Conservation (phyloP, 2,888 invertebrate species). For the Romanomermis culicivorax region DNA sequence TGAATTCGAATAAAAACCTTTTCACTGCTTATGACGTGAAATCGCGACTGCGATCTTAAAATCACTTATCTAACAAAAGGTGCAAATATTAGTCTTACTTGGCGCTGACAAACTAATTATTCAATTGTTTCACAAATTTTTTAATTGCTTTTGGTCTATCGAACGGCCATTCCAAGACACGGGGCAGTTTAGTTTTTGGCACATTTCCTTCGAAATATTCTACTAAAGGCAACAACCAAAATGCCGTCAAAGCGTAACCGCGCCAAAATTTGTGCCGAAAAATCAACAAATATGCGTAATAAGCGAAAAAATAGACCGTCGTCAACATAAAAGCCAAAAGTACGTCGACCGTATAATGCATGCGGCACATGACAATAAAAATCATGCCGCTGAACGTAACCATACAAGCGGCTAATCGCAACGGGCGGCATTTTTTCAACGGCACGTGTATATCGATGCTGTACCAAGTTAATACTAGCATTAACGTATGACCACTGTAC, state of each 20-base stretch:
- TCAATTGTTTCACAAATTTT: neutral
- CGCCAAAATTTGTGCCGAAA: neutral
- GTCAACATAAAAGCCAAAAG: neutral
- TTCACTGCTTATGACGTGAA: too few species aligned
- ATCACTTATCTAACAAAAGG: too few species aligned
- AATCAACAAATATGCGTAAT: neutral
- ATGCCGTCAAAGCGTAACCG: neutral
- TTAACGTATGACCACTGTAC: neutral
- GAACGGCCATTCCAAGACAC: conserved; percentile 4
- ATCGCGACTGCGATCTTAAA: too few species aligned
- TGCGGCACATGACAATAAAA: neutral
- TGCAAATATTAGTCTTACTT: too few species aligned
- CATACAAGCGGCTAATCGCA: neutral
- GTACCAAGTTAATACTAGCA: neutral
- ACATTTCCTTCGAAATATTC: conserved; percentile 8
- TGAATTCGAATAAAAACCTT: too few species aligned
- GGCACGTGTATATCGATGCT: neutral
- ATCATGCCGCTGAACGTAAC: neutral
- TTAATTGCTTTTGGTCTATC: neutral
- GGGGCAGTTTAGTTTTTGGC: conserved; percentile 2
- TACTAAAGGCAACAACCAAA: neutral
- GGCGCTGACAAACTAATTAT: neutral
- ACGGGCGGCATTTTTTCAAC: neutral
- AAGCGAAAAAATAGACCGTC: neutral
- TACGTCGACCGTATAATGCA: conserved; percentile 1